Base-by-base conservation (phyloP, 2,888 invertebrate genomes). In the Orchesellides sinensis region DNA sequence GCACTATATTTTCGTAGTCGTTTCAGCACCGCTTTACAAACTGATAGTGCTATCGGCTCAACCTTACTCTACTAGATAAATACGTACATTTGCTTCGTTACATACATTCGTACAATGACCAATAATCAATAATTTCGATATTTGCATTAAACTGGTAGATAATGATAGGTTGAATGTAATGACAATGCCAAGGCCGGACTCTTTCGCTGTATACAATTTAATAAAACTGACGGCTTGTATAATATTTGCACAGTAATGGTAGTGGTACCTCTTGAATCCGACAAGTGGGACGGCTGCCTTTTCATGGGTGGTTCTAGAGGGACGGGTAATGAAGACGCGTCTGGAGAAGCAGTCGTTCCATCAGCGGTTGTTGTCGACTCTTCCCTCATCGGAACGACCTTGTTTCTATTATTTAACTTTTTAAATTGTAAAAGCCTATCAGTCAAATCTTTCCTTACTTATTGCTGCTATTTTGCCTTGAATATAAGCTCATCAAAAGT, bases 211-310 rank as follows among this genome's bases (percentile, higher is more conserved):
- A 40, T 14, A 49, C n/a, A n/a, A n/a, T n/a, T n/a, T 21, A 49
- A 49, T 49, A 17, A 49, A 2, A 49, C 35, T 35, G 35, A 35
- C 49, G 19, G 2, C 5, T 47, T n/a, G n/a, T n/a, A n/a, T 4
- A 47, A 47, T 21, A 17, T 19, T 49, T 49, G 49, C 2, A 8
- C 52, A 35, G n/a, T 72, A 25, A 56, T 23, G 65, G n/a, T n/a
- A n/a, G n/a, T n/a, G n/a, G n/a, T 78, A 78, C 78, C 69, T 78
- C 61, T 68, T n/a, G 78, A 49, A 45, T 78, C 69, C 4, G 65
- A 14, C 32, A 72, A 63, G 23, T 52, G 65, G 35, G 65, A 72
- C 19, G 49, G 52, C 27, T 54, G 79, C 23, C 65, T 45, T 49
- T 72, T 70, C 14, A 45, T 27, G n/a, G 63, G 27, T 27, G 72